These are phyloP conservation scores for Drosophila kanapiae DNA, from an alignment of 1,140 invertebrate species.

Conservation along the genomic window DNA sequence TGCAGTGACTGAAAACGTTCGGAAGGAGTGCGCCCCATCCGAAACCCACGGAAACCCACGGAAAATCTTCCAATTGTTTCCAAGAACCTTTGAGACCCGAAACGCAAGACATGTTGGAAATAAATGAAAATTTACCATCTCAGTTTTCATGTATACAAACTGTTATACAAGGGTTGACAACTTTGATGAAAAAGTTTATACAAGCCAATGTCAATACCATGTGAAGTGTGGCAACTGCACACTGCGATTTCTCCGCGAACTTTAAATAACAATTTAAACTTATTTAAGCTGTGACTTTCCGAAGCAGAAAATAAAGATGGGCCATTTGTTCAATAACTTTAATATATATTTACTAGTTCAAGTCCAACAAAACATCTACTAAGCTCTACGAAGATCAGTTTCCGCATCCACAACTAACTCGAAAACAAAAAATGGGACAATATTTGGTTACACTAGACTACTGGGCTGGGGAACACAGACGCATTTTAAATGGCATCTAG, in stretches of 20 bases:
- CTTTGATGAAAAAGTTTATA: not conserved
- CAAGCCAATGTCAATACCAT: not conserved
- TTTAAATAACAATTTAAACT: not conserved
- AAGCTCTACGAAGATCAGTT: slow-evolving; percentile 21
- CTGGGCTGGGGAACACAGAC: slow-evolving; percentile 39
- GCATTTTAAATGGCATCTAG: slow-evolving; percentile 54
- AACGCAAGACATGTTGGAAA: too few species aligned
- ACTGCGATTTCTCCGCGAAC: not conserved
- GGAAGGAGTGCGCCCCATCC: too few species aligned
- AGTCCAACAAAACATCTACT: slow-evolving; percentile 44
- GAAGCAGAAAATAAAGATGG: not conserved
- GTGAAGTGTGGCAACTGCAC: not conserved
- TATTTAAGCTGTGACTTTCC: not conserved
- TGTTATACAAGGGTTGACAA: not conserved
- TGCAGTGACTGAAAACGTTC: too few species aligned
- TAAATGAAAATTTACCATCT: too few species aligned
- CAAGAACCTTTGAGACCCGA: too few species aligned
- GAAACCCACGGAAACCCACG: too few species aligned
- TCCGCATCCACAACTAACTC: slow-evolving; percentile 3
- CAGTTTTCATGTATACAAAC: too few species aligned
- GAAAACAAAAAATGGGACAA: slow-evolving; percentile 23
- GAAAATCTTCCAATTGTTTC: too few species aligned
- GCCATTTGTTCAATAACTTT: not conserved
- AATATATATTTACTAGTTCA: slow-evolving; percentile 22
- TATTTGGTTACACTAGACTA: slow-evolving; percentile 43